A percentile compares a stretch with the other conserved stretches of the same genome.
Conservation (phyloP, 2,797 vertebrate genomes). For the Alca torda region DNA sequence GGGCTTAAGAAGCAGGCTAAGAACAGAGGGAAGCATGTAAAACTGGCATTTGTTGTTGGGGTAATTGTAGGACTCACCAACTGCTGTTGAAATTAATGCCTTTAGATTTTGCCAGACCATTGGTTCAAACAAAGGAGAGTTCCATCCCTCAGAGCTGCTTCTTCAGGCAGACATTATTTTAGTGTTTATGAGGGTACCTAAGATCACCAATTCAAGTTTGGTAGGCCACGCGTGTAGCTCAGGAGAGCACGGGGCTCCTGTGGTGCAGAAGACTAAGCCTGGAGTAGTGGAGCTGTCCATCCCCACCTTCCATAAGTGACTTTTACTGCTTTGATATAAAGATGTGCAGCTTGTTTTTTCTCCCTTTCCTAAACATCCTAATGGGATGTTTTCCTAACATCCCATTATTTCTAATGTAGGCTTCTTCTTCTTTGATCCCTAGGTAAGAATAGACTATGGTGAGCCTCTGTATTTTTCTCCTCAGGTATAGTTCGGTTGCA, state of each 20-base stretch:
- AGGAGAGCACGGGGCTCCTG: neutral
- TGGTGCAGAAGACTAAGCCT: neutral
- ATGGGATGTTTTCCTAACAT: neutral
- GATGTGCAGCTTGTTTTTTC: neutral
- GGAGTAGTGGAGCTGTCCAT: neutral
- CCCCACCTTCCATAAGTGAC: neutral
- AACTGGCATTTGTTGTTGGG: neutral
- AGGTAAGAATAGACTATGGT: neutral
- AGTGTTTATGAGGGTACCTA: neutral
- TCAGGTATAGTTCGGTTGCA: neutral
- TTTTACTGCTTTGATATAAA: neutral
- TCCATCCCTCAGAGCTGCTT: neutral
- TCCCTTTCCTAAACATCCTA: neutral
- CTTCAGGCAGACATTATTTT: neutral
- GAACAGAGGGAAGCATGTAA: neutral
- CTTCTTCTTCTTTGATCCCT: neutral
- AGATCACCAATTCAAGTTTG: neutral
- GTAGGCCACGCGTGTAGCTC: neutral
- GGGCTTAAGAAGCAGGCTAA: neutral
- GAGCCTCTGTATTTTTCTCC: neutral
- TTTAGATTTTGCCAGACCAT: slow-evolving; percentile 5
- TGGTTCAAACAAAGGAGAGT: neutral
- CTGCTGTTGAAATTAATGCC: neutral
- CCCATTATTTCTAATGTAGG: neutral
- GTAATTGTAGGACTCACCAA: neutral